Percentiles rank a stretch among this genome's conserved stretches.
phyloP scores from a whole-genome alignment of 2,888 invertebrate species.

The Pediacus dermestoides region DNA sequence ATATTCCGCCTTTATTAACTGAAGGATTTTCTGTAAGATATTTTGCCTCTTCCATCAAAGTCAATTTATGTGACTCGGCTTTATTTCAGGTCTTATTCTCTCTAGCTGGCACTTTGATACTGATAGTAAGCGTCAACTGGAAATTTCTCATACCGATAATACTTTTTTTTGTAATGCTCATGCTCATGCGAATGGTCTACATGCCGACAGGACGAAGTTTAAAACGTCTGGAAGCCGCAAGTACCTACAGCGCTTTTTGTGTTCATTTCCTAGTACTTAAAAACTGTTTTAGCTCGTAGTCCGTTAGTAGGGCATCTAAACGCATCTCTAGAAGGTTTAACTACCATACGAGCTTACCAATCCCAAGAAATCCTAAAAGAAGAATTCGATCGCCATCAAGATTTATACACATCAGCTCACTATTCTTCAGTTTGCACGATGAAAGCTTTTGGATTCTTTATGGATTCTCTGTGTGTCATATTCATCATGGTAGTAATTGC shows the following conservation, averaged over 20 bases:
- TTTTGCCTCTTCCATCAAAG: not conserved
- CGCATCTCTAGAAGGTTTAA: conserved; percentile 40
- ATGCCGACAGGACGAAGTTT: conserved; percentile 30
- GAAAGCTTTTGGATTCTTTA: conserved; percentile 35
- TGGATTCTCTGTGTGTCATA: conserved; percentile 31
- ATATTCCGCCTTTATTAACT: conserved; percentile 19
- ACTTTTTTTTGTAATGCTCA: conserved; percentile 19
- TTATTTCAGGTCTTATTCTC: conserved; percentile 19
- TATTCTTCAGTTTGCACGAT: conserved; percentile 32
- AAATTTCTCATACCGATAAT: conserved; percentile 21
- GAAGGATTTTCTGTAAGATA: conserved; percentile 10
- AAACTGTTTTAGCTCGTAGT: conserved; percentile 34
- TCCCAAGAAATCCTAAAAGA: conserved; percentile 33
- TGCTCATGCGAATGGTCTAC: conserved; percentile 20
- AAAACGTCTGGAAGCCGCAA: conserved; percentile 26
- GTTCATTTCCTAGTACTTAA: not conserved
- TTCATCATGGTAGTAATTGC: conserved; percentile 24
- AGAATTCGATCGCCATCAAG: conserved; percentile 42
- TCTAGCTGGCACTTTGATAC: conserved; percentile 15
- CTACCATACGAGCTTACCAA: conserved; percentile 38
- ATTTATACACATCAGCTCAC: conserved; percentile 36
- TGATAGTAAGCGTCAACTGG: conserved; percentile 25
- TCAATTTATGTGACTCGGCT: not conserved
- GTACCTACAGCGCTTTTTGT: conserved; percentile 24
- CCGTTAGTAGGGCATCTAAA: conserved; percentile 42